Evolutionary conservation across 2,113 vertebrate genomes (phyloP), one percentile per base, ranked within the genome.

Genomic region (Cettia cetti): DNA sequence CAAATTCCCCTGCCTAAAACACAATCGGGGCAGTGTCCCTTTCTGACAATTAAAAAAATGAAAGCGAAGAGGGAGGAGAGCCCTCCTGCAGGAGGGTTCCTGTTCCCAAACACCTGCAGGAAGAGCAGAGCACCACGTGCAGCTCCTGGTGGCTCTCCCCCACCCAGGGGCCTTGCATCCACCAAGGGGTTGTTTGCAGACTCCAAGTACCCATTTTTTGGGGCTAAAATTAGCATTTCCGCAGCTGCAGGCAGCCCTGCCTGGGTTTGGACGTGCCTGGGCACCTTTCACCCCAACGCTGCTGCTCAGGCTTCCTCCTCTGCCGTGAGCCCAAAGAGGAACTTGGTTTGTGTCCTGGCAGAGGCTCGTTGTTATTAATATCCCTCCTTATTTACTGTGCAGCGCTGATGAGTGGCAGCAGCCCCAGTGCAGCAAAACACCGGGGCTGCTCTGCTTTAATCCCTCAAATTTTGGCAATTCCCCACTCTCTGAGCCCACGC

Each of bases 401-500:
- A 1, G 49, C 0, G 30, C 47, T 0, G 1, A 60, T 78, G 74
- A 88, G 59, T 39, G 78, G 85, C 61, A 82, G 85, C 66, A 78
- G 61, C 50, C 1, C 1, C 28, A 82, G 79, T 9, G 5, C 66
- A 20, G n/a, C 0, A 1, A 75, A 33, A 30, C 4, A 14, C 52
- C 3, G 0, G 35, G 39, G 74, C 75, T 85, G 53, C 47, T 82
- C 15, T 53, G 66, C 59, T 92, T 50, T 61, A 37, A 85, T 64
- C 85, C 27, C 66, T 20, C 19, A 5, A 40, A 71, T 82, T 52
- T 33, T 1, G 27, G 70, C 64, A 17, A 30, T 27, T 69, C 35
- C 59, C 15, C 1, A 0, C 47, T 57, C 1, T 0, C 27, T 0
- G 4, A 84, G 77, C 35, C 44, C 79, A 10, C 0, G 1, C 12